Base-by-base conservation (phyloP, 2,113 vertebrate species). In the Acanthochromis polyacanthus region DNA sequence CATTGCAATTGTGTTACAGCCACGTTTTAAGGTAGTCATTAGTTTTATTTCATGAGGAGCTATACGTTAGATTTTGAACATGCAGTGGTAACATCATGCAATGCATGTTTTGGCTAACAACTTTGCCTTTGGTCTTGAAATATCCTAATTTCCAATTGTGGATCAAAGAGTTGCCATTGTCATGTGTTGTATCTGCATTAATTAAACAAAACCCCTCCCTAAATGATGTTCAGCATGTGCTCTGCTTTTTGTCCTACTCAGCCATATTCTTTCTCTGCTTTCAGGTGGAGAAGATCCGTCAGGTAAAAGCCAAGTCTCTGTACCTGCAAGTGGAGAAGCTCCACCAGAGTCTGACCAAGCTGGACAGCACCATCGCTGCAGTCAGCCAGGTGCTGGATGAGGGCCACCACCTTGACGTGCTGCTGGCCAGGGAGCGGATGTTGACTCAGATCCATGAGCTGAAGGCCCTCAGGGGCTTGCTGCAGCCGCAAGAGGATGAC, bases 281-380 rank as follows among this genome's bases (percentile, higher is more conserved):
- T 17, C 89, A 99, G 98, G 96, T 99, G 70, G 98, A 99, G 91
- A 99, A 99, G 94, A 99, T 99, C 85, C 97, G 98, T 36, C 97
- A 99, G 91, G 95, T 99, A 90, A 99, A 99, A 91, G 97, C 97
- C 78, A 99, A 99, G 93, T 98, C 98, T 3, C 94, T 99, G 48
- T 99, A 99, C 91, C 94, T 99, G 88, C 98, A 99, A 90, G 97
- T 99, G 70, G 98, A 99, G 78, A 99, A 99, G 85, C 94, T 99
- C 36, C 97, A 98, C 77, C 98, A 98, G 90, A 98, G 96, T 93
- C 95, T 99, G 9, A 98, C 94, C 82, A 99, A 99, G 91, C 88
- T 99, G 57, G 98, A 99, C 85, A 98, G 96, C 94, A 99, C 98
- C 68, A 97, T 99, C 4, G 96, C 96, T 15, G 96, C 97, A 0